Base-by-base conservation (phyloP, 2,888 invertebrate genomes). In the Laothoe populi region DNA sequence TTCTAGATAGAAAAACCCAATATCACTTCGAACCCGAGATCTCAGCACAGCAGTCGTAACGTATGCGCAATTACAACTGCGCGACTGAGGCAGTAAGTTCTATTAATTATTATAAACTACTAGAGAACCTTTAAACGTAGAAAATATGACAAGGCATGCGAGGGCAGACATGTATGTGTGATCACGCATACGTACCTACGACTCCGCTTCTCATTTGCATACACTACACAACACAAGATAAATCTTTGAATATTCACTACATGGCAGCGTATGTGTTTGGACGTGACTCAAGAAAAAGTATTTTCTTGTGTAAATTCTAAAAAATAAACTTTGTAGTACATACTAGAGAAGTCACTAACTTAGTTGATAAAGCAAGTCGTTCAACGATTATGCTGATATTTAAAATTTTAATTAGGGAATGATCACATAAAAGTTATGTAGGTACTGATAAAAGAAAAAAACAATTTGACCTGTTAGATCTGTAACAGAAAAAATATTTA, bases 181-280 rank as follows among this genome's bases (percentile, higher is more conserved):
- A 45, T 59, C 59, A 59, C 59, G 59, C 59, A 45, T 45, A 19
- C n/a, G 58, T 3, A 42, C n/a, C 26, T n/a, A 8, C 26, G 11
- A 1, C 26, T 11, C 16, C 0, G 1, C 21, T n/a, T 23, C 13
- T 35, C 59, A 59, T 59, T 45, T 59, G 59, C 59, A 45, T 59
- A 59, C 53, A 44, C 44, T 59, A 59, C 21, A 44, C 26, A 58
- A 42, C 42, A 16, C 42, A 24, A 58, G 26, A 42, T 42, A 31
- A 59, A 59, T 59, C 59, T 23, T 26, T 44, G 59, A 59, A 45
- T 45, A 59, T 59, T 59, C 44, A 59, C 44, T 35, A 53, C 53
- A 53, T 35, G 19, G 5, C 4, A 53, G 16, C 19, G 16, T 35
- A 53, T 35, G 53, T 53, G 53, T 31, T 35, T 8, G 53, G 53